phyloP scores from a whole-genome alignment of 1,140 invertebrate genomes.

The Caerostris extrusa region DNA sequence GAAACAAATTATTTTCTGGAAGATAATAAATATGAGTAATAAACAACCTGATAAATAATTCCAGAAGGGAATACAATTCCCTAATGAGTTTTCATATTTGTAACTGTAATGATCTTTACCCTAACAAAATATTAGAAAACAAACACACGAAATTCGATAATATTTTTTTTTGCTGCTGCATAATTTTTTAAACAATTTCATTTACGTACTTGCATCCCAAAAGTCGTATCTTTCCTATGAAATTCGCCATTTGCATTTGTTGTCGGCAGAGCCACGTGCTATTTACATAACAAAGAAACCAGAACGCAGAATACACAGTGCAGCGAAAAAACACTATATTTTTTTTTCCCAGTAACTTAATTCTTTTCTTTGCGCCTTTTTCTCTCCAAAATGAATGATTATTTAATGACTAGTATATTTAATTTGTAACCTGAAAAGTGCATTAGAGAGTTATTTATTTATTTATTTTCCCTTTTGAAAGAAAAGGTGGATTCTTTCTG shows the following conservation, averaged over 20 bases:
- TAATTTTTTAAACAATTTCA: background rate
- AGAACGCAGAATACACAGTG: background rate
- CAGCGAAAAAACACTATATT: background rate
- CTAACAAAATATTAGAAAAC: conserved; percentile 4
- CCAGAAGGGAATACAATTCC: conserved; percentile 8
- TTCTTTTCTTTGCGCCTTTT: conserved; percentile 20
- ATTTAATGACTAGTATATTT: conserved; percentile 51
- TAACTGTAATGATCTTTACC: background rate
- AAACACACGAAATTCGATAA: background rate
- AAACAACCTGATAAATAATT: conserved; percentile 1
- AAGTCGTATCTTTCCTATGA: conserved; percentile 17
- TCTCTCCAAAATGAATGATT: conserved; percentile 40
- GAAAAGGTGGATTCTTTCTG: background rate
- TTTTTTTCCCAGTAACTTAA: background rate
- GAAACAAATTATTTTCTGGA: background rate
- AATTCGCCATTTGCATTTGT: conserved; percentile 17
- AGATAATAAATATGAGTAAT: background rate
- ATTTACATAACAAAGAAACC: conserved; percentile 23
- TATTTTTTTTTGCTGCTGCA: background rate
- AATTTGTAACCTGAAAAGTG: conserved; percentile 33
- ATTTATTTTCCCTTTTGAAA: background rate
- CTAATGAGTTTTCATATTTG: conserved; percentile 30
- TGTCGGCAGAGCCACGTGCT: background rate
- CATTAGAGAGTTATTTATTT: conserved; percentile 54
- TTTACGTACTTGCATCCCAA: background rate